phyloP scores from a whole-genome alignment of 2,113 vertebrate species.

The Zosterops hypoxanthus region DNA sequence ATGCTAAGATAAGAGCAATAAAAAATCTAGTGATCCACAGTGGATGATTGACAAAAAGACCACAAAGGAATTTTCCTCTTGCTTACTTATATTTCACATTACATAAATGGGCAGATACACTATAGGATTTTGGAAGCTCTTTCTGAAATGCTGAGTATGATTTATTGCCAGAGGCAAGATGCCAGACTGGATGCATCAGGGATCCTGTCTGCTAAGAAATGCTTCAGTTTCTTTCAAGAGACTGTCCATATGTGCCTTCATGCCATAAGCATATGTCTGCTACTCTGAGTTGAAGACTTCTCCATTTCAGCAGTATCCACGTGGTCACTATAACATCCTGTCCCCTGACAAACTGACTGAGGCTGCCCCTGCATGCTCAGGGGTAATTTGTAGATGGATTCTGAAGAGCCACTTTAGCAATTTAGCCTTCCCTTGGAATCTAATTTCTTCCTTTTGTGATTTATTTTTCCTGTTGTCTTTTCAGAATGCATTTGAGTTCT shows the following conservation, averaged over 20 bases:
- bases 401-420: background rate
- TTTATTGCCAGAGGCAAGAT: constrained; percentile 24
- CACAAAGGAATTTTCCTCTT: background rate
- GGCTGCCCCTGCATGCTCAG: background rate
- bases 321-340: background rate
- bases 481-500: background rate
- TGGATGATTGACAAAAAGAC: constrained; percentile 3
- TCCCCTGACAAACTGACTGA: background rate
- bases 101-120: background rate
- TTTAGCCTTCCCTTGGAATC: background rate
- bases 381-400: background rate
- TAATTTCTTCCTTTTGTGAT: background rate
- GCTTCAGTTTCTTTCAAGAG: background rate
- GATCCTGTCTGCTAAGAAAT: constrained; percentile 30
- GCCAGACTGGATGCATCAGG: constrained; percentile 23
- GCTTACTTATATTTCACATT: background rate
- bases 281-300: background rate
- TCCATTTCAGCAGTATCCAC: background rate
- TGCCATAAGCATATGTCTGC: background rate
- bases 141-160: background rate
- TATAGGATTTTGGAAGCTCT: background rate
- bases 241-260: background rate
- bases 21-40: background rate
- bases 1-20: background rate
- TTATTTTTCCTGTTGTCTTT: background rate